Evolutionary conservation across 2,113 vertebrate species (phyloP).

Genomic region (Geothlypis trichas): DNA sequence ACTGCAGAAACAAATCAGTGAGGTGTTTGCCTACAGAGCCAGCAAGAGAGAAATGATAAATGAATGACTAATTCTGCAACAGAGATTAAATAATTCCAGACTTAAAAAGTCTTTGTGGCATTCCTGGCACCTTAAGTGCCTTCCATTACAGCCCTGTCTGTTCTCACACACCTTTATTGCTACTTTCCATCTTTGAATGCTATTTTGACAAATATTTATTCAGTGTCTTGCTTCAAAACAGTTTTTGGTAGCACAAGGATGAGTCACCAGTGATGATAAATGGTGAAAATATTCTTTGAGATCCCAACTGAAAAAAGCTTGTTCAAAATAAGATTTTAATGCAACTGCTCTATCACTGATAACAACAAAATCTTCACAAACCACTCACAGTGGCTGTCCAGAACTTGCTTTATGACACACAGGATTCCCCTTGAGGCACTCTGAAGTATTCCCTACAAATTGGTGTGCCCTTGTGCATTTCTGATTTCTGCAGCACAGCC

Average conservation of each 20-base stretch:
- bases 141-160: neutral
- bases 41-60: conserved; percentile 23
- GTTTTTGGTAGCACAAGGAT: neutral
- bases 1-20: neutral
- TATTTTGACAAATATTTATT: neutral
- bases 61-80: conserved; percentile 14
- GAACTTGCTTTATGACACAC: neutral
- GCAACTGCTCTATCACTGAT: neutral
- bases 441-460: neutral
- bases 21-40: neutral
- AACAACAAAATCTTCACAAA: neutral
- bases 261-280: neutral
- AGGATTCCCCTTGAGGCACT: neutral
- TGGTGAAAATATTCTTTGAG: neutral
- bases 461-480: neutral
- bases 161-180: conserved; percentile 2
- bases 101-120: neutral
- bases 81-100: conserved; percentile 9
- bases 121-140: neutral
- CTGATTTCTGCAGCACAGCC: neutral
- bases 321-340: neutral
- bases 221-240: conserved; percentile 4
- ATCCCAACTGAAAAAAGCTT: neutral
- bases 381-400: neutral
- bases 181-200: neutral